Evolutionary conservation across 2,888 invertebrate genomes (phyloP), one percentile per base, ranked within the genome.

Genomic region (Drosophila sordidapex): DNA sequence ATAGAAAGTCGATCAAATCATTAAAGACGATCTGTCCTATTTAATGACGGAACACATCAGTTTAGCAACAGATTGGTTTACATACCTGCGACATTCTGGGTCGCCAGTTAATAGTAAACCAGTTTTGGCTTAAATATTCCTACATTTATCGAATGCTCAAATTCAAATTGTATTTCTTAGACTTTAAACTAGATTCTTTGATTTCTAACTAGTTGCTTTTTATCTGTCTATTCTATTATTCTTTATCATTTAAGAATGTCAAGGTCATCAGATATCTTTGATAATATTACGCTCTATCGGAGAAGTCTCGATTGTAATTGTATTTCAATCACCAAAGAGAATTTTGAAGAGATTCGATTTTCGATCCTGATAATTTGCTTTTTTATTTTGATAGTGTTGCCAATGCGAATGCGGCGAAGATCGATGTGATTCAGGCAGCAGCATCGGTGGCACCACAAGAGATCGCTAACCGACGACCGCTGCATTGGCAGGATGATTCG

Each of bases 401-500:
- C 4, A 65, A 57, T 2, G 33, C 27, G 3, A 38, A 53, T 52
- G 49, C 21, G 13, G 63, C 8, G 11, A 5, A 58, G 60, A 15
- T 13, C 68, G 15, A 46, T 25, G 49, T 35, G 25, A 35, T n/a
- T 2, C 58, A 51, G 11, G 25, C 48, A 25, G 25, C 25, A 36
- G 31, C 35, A 38, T 10, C 60, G 21, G 52, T 59, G 27, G 65
- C 56, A 18, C 60, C 59, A 5, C 74, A 80, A 74, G 88, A 83
- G 63, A 79, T 71, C 36, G 70, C 58, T 2, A 46, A 25, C 36
- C 70, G 82, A 60, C 79, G 76, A 35, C 87, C 90, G 56, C 72
- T 79, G 43, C 85, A 89, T 62, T 91, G 90, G 90, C 92, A 90
- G 62, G 93, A 93, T 66, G 93, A 93, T 85, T 93, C 93, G 36